Evolutionary conservation across 2,888 invertebrate genomes (phyloP).

Genomic region (Incurvaria masculella): DNA sequence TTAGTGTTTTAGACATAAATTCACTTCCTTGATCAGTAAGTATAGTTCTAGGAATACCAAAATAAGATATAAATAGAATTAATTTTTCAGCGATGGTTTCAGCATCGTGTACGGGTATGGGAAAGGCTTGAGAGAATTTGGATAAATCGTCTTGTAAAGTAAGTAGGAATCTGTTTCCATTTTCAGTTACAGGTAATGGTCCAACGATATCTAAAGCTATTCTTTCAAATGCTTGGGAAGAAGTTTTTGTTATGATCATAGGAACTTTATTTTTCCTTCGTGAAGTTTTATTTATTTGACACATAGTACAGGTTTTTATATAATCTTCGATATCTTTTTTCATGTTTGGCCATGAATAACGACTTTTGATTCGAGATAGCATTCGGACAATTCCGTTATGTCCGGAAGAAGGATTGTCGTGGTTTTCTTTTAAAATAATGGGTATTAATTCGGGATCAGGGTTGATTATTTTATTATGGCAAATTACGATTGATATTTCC

Average conservation of each 20-base stretch:
- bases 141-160: conserved; percentile 18
- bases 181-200: conserved; percentile 17
- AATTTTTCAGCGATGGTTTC: conserved; percentile 19
- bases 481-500: too few relatives aligned
- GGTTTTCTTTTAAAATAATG: conserved; percentile 10
- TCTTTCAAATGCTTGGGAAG: conserved; percentile 19
- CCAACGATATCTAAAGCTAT: conserved; percentile 20
- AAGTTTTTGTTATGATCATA: conserved; percentile 22
- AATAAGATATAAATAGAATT: conserved; percentile 18
- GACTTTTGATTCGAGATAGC: conserved; percentile 12
- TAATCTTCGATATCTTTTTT: conserved; percentile 20
- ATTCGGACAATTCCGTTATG: conserved; percentile 10
- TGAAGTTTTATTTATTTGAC: conserved; percentile 21
- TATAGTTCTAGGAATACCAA: conserved; percentile 22
- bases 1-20: conserved; percentile 23
- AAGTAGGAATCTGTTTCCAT: conserved; percentile 18
- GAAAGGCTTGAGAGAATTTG: conserved; percentile 16
- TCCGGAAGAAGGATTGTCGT: conserved; percentile 5
- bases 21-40: too few relatives aligned
- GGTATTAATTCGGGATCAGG: conserved; percentile 2
- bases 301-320: conserved; percentile 18
- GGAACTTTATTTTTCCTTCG: conserved; percentile 16
- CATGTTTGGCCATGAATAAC: conserved; percentile 22
- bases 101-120: conserved; percentile 20
- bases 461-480: conserved; percentile 2